Conservation (phyloP, 2,113 vertebrate species). For the Sinosuthora webbiana region DNA sequence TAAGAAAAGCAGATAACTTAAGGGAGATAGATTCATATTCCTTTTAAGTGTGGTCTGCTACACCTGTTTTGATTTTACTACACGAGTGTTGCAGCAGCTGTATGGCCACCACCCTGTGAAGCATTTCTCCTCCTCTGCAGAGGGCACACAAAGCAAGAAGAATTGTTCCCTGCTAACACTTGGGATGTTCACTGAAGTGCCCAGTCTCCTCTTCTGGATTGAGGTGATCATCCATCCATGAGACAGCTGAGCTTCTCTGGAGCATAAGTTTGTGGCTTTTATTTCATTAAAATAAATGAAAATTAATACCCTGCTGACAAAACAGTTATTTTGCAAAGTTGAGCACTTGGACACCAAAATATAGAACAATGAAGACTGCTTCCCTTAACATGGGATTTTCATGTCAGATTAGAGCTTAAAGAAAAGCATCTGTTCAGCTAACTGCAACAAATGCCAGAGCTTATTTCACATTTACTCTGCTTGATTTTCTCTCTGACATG, state of each 20-base stretch:
- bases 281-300: background rate
- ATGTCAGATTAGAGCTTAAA: background rate
- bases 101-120: background rate
- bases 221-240: background rate
- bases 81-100: background rate
- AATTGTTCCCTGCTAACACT: accelerated
- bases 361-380: background rate
- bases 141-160: background rate
- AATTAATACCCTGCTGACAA: background rate
- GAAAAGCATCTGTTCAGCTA: background rate
- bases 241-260: background rate
- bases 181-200: background rate
- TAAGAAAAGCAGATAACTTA: background rate
- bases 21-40: background rate
- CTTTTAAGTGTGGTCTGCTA: background rate
- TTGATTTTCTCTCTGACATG: background rate
- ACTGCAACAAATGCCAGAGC: background rate
- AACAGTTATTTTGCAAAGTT: background rate
- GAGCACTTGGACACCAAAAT: background rate
- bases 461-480: background rate
- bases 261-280: background rate
- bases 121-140: background rate
- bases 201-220: background rate
- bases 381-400: background rate
- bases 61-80: background rate